Conservation (phyloP, 2,797 vertebrate species). For the Brotogeris chrysoptera region DNA sequence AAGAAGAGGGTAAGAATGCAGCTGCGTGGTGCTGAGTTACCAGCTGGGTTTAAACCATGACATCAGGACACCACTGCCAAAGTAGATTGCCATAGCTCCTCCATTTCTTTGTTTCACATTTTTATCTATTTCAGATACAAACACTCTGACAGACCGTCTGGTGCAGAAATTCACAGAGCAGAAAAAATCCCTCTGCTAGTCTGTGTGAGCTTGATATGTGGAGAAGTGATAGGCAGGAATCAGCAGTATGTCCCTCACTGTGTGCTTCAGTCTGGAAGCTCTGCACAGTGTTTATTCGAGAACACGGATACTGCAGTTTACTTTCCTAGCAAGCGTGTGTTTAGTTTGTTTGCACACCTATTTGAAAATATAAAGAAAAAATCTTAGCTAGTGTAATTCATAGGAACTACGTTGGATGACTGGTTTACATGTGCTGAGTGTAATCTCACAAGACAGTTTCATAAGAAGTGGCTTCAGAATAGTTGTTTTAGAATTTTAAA, state of each 20-base stretch:
- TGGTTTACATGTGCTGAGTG: neutral
- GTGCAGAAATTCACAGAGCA: neutral
- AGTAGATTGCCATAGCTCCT: neutral
- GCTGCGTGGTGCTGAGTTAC: neutral
- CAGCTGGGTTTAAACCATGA: neutral
- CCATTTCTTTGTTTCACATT: neutral
- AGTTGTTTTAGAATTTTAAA: neutral
- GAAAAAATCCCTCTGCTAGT: neutral
- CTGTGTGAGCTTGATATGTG: neutral
- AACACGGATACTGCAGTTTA: neutral
- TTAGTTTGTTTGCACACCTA: neutral
- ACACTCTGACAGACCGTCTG: neutral
- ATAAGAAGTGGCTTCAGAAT: neutral
- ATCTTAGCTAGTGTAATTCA: neutral
- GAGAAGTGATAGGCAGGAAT: neutral
- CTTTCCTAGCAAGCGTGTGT: neutral
- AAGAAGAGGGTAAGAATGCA: neutral
- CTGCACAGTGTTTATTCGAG: neutral
- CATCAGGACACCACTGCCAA: neutral
- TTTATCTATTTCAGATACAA: neutral
- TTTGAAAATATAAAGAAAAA: neutral
- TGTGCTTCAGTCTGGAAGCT: neutral
- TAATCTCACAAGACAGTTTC: neutral
- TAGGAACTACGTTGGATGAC: neutral
- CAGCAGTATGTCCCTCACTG: neutral